These are phyloP conservation scores for Andrena haemorrhoa DNA, from an alignment of 2,888 invertebrate genomes.

Conservation along the genomic window DNA sequence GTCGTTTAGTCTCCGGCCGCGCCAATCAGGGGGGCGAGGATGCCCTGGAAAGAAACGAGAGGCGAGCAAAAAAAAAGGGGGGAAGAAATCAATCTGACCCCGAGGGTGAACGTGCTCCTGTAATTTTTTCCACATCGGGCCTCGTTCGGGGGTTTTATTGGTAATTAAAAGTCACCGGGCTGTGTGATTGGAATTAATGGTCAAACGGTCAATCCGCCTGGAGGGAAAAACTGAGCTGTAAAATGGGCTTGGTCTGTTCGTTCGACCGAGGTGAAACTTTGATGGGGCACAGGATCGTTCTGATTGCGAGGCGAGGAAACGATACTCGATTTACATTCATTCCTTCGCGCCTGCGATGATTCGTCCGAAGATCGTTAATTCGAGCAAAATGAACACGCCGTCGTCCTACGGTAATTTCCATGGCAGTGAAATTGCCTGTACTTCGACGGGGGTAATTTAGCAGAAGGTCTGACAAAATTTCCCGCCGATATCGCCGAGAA, in stretches of 20 bases:
- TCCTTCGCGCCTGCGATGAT: not conserved
- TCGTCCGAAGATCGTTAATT: not conserved
- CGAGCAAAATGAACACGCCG: not conserved
- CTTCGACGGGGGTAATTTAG: not conserved
- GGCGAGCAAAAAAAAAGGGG: constrained; percentile 7
- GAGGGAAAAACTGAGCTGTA: constrained; percentile 70
- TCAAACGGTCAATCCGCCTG: constrained; percentile 81
- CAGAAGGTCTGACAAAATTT: constrained; percentile 2
- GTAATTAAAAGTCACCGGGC: constrained; percentile 83
- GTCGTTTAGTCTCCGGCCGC: constrained; percentile 64
- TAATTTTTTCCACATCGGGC: constrained; percentile 80
- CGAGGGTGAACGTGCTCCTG: constrained; percentile 63
- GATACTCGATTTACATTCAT: constrained; percentile 28
- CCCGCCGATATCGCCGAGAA: constrained; percentile 39
- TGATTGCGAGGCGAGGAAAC: constrained; percentile 41
- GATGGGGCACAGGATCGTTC: constrained; percentile 26
- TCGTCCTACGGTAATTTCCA: not conserved
- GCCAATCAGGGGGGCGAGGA: constrained; percentile 48
- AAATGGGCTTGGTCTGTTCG: constrained; percentile 56
- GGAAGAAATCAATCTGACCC: constrained; percentile 63
- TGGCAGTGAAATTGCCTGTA: not conserved
- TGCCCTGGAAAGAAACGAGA: constrained; percentile 19
- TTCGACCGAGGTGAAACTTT: constrained; percentile 45
- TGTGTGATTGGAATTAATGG: constrained; percentile 84
- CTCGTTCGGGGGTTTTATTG: constrained; percentile 81